phyloP scores from a whole-genome alignment of 2,113 vertebrate species.

The Dicrurus megarhynchus region DNA sequence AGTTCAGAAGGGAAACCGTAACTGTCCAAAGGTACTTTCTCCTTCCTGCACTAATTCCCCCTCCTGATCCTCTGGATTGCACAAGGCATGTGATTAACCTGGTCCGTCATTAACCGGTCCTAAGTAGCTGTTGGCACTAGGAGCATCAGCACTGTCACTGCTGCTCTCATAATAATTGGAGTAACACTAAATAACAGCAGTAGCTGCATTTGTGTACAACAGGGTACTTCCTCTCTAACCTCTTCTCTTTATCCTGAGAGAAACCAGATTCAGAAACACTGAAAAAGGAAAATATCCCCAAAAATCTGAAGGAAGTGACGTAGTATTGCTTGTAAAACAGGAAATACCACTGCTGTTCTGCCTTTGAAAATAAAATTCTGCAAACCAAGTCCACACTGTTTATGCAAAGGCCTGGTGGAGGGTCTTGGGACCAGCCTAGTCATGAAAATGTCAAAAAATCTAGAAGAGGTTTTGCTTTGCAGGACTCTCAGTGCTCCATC shows the following conservation, averaged over 20 bases:
- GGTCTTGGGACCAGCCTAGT: background rate
- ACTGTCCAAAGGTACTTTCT: background rate
- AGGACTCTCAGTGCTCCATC: background rate
- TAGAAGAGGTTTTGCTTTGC: background rate
- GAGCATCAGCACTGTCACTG: background rate
- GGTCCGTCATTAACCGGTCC: background rate
- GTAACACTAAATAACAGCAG: background rate
- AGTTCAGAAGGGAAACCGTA: background rate
- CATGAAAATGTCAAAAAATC: background rate
- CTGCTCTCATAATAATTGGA: background rate
- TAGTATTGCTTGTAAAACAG: background rate
- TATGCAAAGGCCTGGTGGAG: background rate
- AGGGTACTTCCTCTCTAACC: background rate
- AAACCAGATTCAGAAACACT: background rate
- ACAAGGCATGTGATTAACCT: background rate
- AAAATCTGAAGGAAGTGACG: background rate
- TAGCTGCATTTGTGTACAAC: background rate
- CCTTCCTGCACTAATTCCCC: background rate
- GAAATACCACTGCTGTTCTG: background rate
- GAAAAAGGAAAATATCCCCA: background rate
- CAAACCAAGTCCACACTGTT: fast-evolving
- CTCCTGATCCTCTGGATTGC: background rate
- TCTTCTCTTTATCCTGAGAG: background rate
- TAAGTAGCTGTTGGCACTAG: background rate
- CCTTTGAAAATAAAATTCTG: background rate